A percentile compares a stretch with the other conserved stretches of the same genome.
Evolutionary conservation across 2,113 vertebrate genomes (phyloP).

Genomic region (Falcunculus frontatus): DNA sequence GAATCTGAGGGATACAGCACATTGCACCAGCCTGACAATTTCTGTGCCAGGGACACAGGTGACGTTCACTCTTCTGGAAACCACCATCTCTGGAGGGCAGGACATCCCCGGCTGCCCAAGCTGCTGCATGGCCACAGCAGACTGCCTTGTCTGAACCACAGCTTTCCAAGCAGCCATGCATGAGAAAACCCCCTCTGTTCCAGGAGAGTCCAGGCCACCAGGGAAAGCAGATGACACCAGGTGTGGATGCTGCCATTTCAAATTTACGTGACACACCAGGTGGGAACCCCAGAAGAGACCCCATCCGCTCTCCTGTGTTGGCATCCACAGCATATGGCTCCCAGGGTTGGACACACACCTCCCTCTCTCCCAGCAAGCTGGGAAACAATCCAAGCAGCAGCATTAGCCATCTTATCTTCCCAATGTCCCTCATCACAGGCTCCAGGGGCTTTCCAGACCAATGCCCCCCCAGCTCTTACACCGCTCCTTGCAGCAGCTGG

Average conservation of each 20-base stretch:
- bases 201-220: background rate
- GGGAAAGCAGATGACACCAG: background rate
- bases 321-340: background rate
- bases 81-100: background rate
- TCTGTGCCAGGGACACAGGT: background rate
- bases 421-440: background rate
- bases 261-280: background rate
- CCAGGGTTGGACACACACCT: background rate
- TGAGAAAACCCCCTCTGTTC: background rate
- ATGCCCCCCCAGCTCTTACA: background rate
- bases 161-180: background rate
- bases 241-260: background rate
- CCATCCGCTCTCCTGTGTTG: background rate
- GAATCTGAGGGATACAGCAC: background rate
- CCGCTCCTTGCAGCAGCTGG: background rate
- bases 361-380: background rate
- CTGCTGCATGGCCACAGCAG: background rate
- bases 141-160: background rate
- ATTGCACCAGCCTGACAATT: background rate
- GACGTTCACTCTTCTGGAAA: background rate
- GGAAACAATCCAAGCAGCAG: background rate
- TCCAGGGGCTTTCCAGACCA: background rate
- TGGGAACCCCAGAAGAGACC: background rate
- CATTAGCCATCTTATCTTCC: background rate
- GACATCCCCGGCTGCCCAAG: background rate